Base-by-base conservation (phyloP, 2,113 vertebrate genomes). In the Oreocharis arfaki region DNA sequence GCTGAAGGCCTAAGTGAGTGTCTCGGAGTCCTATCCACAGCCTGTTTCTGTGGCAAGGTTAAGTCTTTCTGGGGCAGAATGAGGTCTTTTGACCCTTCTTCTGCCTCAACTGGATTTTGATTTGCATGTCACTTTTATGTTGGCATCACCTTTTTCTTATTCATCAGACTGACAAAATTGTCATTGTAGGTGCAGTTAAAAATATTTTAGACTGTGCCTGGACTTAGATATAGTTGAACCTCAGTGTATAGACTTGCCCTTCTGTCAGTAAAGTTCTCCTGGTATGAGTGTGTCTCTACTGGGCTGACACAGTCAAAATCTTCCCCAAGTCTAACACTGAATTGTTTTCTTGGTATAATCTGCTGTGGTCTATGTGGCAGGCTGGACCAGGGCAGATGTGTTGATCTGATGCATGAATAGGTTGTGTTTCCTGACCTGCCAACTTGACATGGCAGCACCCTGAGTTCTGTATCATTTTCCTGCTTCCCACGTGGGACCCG, bases 281-380 rank as follows among this genome's bases (percentile, higher is more conserved):
- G 53, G 7, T 64, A 4, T 16, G 18, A 32, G 39, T 1, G 0
- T 50, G n/a, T 61, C 68, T 80, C 11, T 35, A 2, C 41, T 63
- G 17, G 20, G 76, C 33, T 46, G 68, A n/a, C 35, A 64, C 7
- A 44, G 42, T 33, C 35, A 53, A 18, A 68, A 35, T 63, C 41
- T 61, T 77, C 24, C n/a, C 7, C 1, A 9, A 15, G 50, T 46
- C 76, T 80, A 20, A n/a, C 0, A 2, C 0, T 21, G 39, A 47
- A 1, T 67, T 10, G 15, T 90, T 74, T 67, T 63, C 30, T 16
- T 19, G 11, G 19, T 59, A 6, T 41, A 19, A n/a, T 11, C 23
- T 30, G 8, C n/a, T 28, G 56, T 63, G 68, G 22, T 53, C 28
- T 39, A 0, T 18, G 17, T 64, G 57, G 24, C 20, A 11, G 46